Evolutionary conservation across 2,797 vertebrate genomes (phyloP).

Genomic region (Chaunax sp.): DNA sequence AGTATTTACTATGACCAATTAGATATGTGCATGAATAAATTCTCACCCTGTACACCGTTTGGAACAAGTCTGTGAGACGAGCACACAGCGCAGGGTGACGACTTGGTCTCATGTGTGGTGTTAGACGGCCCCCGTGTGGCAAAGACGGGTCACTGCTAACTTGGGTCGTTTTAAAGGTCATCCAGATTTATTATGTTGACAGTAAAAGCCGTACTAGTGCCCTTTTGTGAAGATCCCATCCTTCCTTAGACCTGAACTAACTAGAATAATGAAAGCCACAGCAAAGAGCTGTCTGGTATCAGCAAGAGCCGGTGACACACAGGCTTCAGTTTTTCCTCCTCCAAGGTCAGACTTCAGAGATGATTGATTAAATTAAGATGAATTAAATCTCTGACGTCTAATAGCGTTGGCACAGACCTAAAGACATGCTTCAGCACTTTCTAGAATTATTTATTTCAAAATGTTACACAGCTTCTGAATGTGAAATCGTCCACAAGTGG

Average conservation of each 20-base stretch:
- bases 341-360: conserved; percentile 69
- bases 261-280: conserved; percentile 76
- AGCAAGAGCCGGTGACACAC: conserved; percentile 61
- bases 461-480: conserved; percentile 51
- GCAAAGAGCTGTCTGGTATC: conserved; percentile 67
- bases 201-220: conserved; percentile 76
- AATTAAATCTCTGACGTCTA: conserved; percentile 54
- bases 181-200: conserved; percentile 82
- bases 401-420: conserved; percentile 35
- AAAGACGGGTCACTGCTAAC: background rate
- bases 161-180: conserved; percentile 74
- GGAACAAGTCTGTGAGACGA: conserved; percentile 24
- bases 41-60: conserved; percentile 14
- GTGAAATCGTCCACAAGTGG: conserved; percentile 34
- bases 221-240: conserved; percentile 72
- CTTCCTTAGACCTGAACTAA: conserved; percentile 60
- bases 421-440: conserved; percentile 56
- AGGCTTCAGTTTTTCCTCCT: conserved; percentile 32
- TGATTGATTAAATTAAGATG: conserved; percentile 66
- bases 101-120: conserved; percentile 63
- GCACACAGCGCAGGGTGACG: conserved; percentile 17
- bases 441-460: conserved; percentile 70
- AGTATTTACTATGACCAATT: conserved; percentile 26
- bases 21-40: conserved; percentile 42
- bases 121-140: conserved; percentile 82